A percentile compares a stretch with the other conserved stretches of the same genome.
These are phyloP conservation scores for Bathynomus jamesi DNA, from an alignment of 1,140 invertebrate genomes.

Conservation along the genomic window DNA sequence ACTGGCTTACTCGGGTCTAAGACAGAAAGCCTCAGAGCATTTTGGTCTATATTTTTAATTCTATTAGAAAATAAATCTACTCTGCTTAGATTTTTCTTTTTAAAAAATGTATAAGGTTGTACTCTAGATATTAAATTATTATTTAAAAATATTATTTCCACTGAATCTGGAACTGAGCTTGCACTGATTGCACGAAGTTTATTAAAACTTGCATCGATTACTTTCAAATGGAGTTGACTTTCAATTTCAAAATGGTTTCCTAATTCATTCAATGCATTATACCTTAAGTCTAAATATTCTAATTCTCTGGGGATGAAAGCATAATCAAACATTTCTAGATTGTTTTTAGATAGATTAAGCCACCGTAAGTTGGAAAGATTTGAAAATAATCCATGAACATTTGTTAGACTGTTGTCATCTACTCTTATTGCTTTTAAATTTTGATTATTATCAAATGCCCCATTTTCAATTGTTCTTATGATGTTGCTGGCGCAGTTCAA, in stretches of 20 bases:
- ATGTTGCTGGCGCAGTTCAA: conserved; percentile 80
- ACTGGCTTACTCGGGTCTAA: conserved; percentile 65
- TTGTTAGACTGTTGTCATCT: conserved; percentile 76
- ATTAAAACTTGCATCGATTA: conserved; percentile 36
- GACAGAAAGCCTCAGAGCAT: conserved; percentile 58
- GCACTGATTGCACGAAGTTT: conserved; percentile 66
- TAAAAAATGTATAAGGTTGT: conserved; percentile 72
- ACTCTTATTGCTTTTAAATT: conserved; percentile 77
- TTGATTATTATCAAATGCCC: conserved; percentile 71
- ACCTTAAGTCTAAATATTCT: conserved; percentile 82
- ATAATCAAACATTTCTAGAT: conserved; percentile 80
- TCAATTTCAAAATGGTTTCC: conserved; percentile 35
- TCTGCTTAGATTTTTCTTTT: conserved; percentile 70
- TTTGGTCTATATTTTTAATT: conserved; percentile 68
- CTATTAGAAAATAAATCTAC: conserved; percentile 85
- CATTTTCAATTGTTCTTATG: conserved; percentile 73
- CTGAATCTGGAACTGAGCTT: conserved; percentile 79
- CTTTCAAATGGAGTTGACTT: conserved; percentile 27
- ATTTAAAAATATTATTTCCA: conserved; percentile 79
- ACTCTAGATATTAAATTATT: conserved; percentile 76
- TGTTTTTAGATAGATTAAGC: conserved; percentile 86
- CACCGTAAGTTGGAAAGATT: conserved; percentile 79
- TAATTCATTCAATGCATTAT: conserved; percentile 53
- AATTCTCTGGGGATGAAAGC: conserved; percentile 78
- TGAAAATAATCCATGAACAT: conserved; percentile 73